A percentile compares a stretch with the other conserved stretches of the same genome.
Evolutionary conservation across 2,113 vertebrate species (phyloP).

Genomic region (Anarrhichthys ocellatus): DNA sequence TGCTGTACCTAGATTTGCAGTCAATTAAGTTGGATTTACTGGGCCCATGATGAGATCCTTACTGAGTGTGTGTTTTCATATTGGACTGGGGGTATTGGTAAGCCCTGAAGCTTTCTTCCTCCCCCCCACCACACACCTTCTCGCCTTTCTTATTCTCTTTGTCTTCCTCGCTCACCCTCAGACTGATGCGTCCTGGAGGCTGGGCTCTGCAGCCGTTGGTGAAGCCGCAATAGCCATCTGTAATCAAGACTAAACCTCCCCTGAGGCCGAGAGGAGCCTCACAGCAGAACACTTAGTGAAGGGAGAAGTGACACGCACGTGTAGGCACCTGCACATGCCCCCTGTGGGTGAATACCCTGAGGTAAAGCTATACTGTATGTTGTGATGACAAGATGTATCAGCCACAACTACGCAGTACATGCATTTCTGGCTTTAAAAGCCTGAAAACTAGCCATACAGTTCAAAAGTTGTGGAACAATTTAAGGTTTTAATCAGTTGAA

Average conservation of each 20-base stretch:
- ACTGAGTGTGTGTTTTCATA: slow-evolving; percentile 77
- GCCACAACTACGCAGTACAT: neutral
- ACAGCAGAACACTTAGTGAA: slow-evolving; percentile 36
- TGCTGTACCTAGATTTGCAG: slow-evolving; percentile 80
- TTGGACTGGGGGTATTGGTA: slow-evolving; percentile 77
- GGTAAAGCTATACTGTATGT: neutral
- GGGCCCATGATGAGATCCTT: slow-evolving; percentile 59
- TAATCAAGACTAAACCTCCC: slow-evolving; percentile 62
- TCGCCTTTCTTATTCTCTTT: slow-evolving; percentile 7
- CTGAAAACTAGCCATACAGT: too few species aligned
- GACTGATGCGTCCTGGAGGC: slow-evolving; percentile 19
- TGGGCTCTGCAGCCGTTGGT: slow-evolving; percentile 6
- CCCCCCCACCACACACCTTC: neutral
- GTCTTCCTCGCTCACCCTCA: neutral
- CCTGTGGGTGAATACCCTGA: neutral
- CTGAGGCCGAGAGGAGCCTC: neutral
- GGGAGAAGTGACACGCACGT: neutral
- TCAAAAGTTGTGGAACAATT: too few species aligned
- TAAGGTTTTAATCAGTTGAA: too few species aligned
- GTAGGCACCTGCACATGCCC: neutral
- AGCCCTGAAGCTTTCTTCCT: slow-evolving; percentile 62
- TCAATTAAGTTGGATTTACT: slow-evolving; percentile 85
- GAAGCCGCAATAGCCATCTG: slow-evolving; percentile 25
- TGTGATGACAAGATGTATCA: neutral
- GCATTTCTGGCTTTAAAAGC: too few species aligned